Percentiles rank a stretch among this genome's conserved stretches.
phyloP scores from a whole-genome alignment of 2,888 invertebrate species.

The Acronicta alni region DNA sequence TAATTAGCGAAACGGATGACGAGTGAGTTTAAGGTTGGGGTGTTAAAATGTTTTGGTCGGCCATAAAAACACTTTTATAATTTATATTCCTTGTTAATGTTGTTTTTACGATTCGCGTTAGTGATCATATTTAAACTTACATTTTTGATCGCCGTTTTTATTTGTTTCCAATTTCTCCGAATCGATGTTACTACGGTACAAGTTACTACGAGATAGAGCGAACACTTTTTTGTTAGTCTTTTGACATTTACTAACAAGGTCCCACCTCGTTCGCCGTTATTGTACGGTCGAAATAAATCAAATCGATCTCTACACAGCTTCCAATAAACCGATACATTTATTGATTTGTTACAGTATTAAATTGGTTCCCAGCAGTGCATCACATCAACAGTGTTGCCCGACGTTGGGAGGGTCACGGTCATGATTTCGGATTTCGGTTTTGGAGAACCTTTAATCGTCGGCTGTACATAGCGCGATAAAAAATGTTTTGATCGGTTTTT shows the following conservation, averaged over 20 bases:
- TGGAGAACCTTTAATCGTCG: conserved; percentile 63
- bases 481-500: conserved; percentile 66
- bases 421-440: conserved; percentile 68
- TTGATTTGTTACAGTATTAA: conserved; percentile 89
- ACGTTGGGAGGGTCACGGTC: conserved; percentile 70
- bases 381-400: conserved; percentile 73
- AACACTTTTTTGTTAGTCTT: conserved; percentile 69
- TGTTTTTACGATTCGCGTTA: conserved; percentile 59
- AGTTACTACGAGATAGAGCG: conserved; percentile 48
- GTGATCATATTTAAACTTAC: conserved; percentile 47
- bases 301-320: conserved; percentile 87
- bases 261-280: conserved; percentile 77
- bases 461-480: conserved; percentile 62
- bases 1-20: conserved; percentile 85
- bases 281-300: conserved; percentile 85
- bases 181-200: conserved; percentile 34
- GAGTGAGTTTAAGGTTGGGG: conserved; percentile 72
- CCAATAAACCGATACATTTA: conserved; percentile 89
- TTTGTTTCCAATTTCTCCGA: conserved; percentile 45
- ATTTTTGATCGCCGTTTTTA: conserved; percentile 25
- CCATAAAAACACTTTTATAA: conserved; percentile 70
- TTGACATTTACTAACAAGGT: conserved; percentile 88
- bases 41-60: conserved; percentile 74
- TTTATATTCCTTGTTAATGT: conserved; percentile 65
- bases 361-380: conserved; percentile 87